Evolutionary conservation across 2,113 vertebrate species (phyloP).

Genomic region (Zingel zingel): DNA sequence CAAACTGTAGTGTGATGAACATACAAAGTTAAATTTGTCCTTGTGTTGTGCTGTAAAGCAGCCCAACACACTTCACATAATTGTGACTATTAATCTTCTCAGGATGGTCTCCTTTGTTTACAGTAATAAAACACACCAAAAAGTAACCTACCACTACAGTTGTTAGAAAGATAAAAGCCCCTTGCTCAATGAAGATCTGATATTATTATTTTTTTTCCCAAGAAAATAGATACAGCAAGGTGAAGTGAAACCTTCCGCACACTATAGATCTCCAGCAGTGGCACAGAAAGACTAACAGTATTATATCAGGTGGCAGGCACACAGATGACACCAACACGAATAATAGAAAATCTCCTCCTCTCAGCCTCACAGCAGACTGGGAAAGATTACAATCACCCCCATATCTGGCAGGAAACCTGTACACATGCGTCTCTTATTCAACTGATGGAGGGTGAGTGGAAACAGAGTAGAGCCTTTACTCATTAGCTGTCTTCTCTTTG

Average conservation of each 20-base stretch:
- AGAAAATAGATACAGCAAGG: constrained; percentile 26
- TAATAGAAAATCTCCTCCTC: constrained; percentile 59
- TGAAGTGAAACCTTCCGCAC: constrained; percentile 30
- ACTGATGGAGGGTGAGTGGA: constrained; percentile 27
- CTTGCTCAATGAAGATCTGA: constrained; percentile 11
- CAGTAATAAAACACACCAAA: constrained; percentile 17
- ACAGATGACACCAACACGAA: constrained; percentile 66
- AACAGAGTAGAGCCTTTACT: constrained; percentile 78
- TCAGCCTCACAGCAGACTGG: constrained; percentile 40
- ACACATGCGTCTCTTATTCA: constrained; percentile 52
- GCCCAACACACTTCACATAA: not conserved
- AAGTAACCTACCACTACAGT: constrained; percentile 10
- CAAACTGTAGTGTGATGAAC: constrained; percentile 20
- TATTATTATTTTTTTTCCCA: constrained; percentile 7
- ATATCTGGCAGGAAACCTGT: constrained; percentile 53
- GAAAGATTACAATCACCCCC: constrained; percentile 46
- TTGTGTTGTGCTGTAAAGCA: constrained; percentile 6
- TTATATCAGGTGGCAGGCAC: constrained; percentile 72
- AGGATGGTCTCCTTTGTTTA: constrained; percentile 15
- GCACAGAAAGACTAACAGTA: constrained; percentile 48
- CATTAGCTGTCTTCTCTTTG: constrained; percentile 89
- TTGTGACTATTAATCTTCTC: not conserved
- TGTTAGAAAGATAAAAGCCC: constrained; percentile 24
- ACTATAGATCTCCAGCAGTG: constrained; percentile 48
- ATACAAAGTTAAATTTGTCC: not conserved